Conservation (phyloP, 2,113 vertebrate species). For the Etia nguti region DNA sequence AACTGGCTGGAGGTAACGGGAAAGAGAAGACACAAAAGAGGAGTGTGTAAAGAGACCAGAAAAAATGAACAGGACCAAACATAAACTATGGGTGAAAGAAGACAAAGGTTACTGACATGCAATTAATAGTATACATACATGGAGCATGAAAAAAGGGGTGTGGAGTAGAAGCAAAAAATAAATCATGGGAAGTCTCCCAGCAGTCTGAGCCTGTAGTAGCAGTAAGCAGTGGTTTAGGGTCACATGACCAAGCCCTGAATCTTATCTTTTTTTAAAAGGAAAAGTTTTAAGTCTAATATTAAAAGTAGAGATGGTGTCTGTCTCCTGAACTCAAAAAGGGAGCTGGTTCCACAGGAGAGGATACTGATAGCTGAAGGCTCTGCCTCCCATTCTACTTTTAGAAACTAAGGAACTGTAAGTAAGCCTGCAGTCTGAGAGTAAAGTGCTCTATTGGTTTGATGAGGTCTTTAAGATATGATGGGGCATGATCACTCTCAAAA, state of each 20-base stretch:
- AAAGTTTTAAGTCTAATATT: background rate
- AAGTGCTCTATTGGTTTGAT: background rate
- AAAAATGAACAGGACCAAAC: background rate
- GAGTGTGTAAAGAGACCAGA: background rate
- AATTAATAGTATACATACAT: background rate
- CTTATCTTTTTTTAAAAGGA: background rate
- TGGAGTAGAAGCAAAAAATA: background rate
- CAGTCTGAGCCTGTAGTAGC: background rate
- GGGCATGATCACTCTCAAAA: background rate
- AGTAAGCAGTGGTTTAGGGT: background rate
- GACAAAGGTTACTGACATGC: background rate
- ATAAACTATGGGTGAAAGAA: background rate
- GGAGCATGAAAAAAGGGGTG: background rate
- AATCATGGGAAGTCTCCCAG: background rate
- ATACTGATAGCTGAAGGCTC: background rate
- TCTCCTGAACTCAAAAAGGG: background rate
- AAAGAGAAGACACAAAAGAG: background rate
- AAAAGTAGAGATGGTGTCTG: background rate
- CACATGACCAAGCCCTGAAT: background rate
- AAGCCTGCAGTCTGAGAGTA: background rate
- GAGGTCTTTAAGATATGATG: background rate
- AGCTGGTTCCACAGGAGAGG: background rate
- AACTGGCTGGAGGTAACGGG: background rate
- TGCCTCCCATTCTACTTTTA: background rate
- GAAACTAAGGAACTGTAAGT: background rate